Evolutionary conservation across 2,888 invertebrate genomes (phyloP).

Genomic region (Vesta saturnalis): DNA sequence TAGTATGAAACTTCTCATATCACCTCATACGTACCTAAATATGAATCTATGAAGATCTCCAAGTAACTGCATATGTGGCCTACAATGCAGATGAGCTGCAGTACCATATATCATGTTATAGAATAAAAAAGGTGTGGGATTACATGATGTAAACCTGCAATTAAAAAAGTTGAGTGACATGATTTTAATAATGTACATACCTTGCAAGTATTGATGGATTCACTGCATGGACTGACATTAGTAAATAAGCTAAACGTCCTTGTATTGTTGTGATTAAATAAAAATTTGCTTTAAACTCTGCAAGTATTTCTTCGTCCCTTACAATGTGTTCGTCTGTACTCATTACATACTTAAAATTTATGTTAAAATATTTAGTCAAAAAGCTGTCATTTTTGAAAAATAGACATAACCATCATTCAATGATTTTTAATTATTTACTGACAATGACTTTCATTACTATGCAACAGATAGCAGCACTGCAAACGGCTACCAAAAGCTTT

Average conservation of each 20-base stretch:
- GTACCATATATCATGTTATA: conserved; percentile 50
- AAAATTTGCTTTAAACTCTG: conserved; percentile 41
- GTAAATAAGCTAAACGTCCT: conserved; percentile 55
- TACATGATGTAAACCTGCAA: conserved; percentile 29
- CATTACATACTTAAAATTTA: conserved; percentile 23
- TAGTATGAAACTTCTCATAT: not conserved
- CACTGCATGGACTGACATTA: conserved; percentile 58
- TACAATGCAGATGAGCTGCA: conserved; percentile 43
- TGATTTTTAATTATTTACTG: no score
- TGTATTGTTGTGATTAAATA: conserved; percentile 52
- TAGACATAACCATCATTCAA: no score
- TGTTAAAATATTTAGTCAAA: no score
- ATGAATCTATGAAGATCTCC: conserved; percentile 40
- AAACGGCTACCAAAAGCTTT: no score
- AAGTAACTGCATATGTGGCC: conserved; percentile 45
- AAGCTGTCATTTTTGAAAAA: no score
- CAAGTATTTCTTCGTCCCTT: conserved; percentile 40
- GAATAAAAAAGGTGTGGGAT: conserved; percentile 42
- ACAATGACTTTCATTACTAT: no score
- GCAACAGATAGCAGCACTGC: no score
- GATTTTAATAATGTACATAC: conserved; percentile 39
- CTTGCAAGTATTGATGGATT: conserved; percentile 51
- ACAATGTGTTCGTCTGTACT: conserved; percentile 3
- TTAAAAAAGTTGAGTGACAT: not conserved
- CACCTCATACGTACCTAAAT: conserved; percentile 40